Evolutionary conservation across 2,113 vertebrate species (phyloP).

Genomic region (Odocoileus hemionus): DNA sequence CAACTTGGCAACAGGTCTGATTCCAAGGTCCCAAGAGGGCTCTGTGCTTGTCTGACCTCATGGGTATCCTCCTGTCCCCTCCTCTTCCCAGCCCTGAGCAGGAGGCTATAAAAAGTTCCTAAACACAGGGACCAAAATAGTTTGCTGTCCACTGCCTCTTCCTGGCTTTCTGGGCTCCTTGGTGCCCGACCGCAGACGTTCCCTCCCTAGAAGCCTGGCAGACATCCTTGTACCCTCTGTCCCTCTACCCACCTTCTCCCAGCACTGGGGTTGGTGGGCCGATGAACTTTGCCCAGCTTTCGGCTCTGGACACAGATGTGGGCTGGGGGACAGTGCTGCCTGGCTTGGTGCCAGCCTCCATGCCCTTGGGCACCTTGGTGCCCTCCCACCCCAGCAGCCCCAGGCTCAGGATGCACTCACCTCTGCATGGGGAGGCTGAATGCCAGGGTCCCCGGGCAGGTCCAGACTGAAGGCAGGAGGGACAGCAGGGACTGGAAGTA

Average conservation of each 20-base stretch:
- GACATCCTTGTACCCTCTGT: not conserved
- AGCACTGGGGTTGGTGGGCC: not conserved
- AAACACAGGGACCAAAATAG: constrained; percentile 68
- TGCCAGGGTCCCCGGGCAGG: not conserved
- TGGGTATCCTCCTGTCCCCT: not conserved
- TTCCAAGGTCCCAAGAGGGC: constrained; percentile 37
- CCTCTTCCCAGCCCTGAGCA: not conserved
- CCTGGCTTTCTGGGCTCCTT: constrained; percentile 13
- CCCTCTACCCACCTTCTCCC: not conserved
- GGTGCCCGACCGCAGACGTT: not conserved
- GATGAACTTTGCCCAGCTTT: not conserved
- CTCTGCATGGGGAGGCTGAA: not conserved
- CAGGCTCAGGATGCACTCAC: constrained; percentile 43
- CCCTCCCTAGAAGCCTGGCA: not conserved
- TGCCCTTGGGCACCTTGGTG: not conserved
- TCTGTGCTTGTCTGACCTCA: constrained; percentile 2
- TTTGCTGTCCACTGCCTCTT: not conserved
- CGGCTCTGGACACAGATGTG: rapidly evolving
- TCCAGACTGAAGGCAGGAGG: constrained; percentile 33
- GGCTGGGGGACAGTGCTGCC: not conserved
- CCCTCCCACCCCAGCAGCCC: not conserved
- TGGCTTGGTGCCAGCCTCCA: not conserved
- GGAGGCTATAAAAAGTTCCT: constrained; percentile 70
- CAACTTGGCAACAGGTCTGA: not conserved
- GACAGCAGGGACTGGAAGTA: constrained; percentile 56